Conservation (phyloP, 2,888 invertebrate species). For the Diloba caeruleocephala region DNA sequence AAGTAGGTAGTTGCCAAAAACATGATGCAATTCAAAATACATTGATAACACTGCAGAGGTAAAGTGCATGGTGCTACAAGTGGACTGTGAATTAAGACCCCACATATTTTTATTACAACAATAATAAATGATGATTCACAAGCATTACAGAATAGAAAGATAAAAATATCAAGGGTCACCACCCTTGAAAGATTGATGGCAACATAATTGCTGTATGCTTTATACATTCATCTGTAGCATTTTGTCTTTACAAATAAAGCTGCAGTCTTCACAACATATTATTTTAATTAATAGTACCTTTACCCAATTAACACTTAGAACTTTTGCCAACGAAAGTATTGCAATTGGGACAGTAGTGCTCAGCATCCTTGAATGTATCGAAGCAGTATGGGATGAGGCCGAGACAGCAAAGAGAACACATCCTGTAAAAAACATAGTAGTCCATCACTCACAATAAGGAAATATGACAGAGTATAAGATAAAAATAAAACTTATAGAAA, state of each 20-base stretch:
- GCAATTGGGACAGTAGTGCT: slow-evolving; percentile 86
- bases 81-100: slow-evolving; percentile 22
- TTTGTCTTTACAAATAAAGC: slow-evolving; percentile 17
- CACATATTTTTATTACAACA: slow-evolving; percentile 20
- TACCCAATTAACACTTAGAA: slow-evolving; percentile 72
- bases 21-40: slow-evolving; percentile 10
- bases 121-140: slow-evolving; percentile 24
- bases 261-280: slow-evolving; percentile 22
- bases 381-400: slow-evolving; percentile 86
- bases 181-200: slow-evolving; percentile 36
- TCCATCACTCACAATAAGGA: too few relatives aligned
- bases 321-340: slow-evolving; percentile 85
- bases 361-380: slow-evolving; percentile 86
- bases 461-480: too few relatives aligned
- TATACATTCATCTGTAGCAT: slow-evolving; percentile 15
- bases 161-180: slow-evolving; percentile 22
- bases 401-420: slow-evolving; percentile 84
- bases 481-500: too few relatives aligned
- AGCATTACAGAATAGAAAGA: slow-evolving; percentile 15
- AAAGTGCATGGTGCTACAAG: slow-evolving; percentile 13
- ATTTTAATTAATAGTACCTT: slow-evolving; percentile 1
- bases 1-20: slow-evolving; percentile 7
- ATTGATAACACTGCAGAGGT: slow-evolving; percentile 20
- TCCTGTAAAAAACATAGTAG: slow-evolving; percentile 68
- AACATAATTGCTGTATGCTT: slow-evolving; percentile 37